phyloP scores from a whole-genome alignment of 2,888 invertebrate species.

The Lasioglossum malachurum region DNA sequence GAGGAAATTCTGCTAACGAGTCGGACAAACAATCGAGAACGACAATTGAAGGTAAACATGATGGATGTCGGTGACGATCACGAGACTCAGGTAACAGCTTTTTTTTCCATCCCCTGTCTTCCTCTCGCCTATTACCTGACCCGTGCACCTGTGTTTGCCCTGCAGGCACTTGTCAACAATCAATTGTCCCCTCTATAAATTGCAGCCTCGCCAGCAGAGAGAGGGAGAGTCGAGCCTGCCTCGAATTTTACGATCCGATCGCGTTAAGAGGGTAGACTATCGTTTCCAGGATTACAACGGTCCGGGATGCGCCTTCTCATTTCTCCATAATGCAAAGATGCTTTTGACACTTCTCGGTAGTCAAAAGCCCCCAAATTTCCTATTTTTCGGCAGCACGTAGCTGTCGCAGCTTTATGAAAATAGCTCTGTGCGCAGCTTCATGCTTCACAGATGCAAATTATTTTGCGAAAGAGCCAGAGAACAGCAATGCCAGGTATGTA shows the following conservation, averaged over 20 bases:
- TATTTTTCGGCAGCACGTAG: too few relatives aligned
- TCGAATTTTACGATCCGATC: slow-evolving; percentile 70
- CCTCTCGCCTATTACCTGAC: background rate
- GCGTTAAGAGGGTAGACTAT: slow-evolving; percentile 1
- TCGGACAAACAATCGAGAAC: slow-evolving; percentile 54
- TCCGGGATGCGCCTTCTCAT: too few relatives aligned
- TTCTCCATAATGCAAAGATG: too few relatives aligned
- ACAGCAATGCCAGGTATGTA: too few relatives aligned
- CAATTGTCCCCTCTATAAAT: slow-evolving; percentile 47
- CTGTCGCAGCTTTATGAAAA: too few relatives aligned
- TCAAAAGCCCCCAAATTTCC: too few relatives aligned
- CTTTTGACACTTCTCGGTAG: too few relatives aligned
- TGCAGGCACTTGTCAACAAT: slow-evolving; percentile 73
- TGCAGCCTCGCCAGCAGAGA: slow-evolving; percentile 36
- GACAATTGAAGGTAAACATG: slow-evolving; percentile 69
- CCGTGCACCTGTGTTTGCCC: slow-evolving; percentile 78
- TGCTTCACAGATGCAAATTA: too few relatives aligned
- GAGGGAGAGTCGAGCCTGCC: background rate
- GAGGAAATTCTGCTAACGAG: slow-evolving; percentile 53
- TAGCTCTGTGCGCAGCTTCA: too few relatives aligned
- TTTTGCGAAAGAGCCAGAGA: too few relatives aligned
- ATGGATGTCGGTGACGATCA: slow-evolving; percentile 57
- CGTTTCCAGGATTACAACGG: too few relatives aligned
- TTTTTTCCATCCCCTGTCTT: slow-evolving; percentile 34
- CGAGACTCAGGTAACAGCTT: slow-evolving; percentile 62